Conservation (phyloP, 1,140 invertebrate genomes). For the Proctacanthus coquilletti region DNA sequence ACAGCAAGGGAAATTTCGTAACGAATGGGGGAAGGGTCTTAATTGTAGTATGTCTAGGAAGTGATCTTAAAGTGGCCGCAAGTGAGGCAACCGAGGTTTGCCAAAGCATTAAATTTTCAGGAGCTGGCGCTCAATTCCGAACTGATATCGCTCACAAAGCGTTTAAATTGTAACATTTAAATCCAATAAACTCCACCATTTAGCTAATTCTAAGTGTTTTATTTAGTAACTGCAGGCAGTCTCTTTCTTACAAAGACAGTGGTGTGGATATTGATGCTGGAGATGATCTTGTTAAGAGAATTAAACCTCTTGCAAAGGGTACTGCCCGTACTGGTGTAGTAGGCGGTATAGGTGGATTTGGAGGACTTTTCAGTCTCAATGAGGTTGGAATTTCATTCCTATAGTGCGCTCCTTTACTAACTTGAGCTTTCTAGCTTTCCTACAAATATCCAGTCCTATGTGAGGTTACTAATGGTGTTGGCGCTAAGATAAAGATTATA, state of each 20-base stretch:
- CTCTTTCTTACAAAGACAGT: conserved; percentile 76
- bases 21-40: conserved; percentile 90
- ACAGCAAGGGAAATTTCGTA: conserved; percentile 43
- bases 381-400: conserved; percentile 20
- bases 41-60: conserved; percentile 54
- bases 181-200: neutral
- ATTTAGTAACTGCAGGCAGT: conserved; percentile 24
- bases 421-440: conserved; percentile 31
- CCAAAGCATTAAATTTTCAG: conserved; percentile 60
- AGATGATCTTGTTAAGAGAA: conserved; percentile 65
- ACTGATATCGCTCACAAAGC: conserved; percentile 82
- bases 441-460: conserved; percentile 75
- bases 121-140: conserved; percentile 54
- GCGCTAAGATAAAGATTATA: conserved; percentile 86
- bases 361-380: conserved; percentile 73
- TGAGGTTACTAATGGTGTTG: conserved; percentile 82
- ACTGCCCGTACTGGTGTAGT: conserved; percentile 58
- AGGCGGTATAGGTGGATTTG: conserved; percentile 79
- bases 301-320: conserved; percentile 57
- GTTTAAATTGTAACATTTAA: conserved; percentile 53
- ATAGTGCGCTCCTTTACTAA: neutral
- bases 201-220: conserved; percentile 1
- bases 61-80: conserved; percentile 51
- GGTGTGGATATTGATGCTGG: conserved; percentile 91
- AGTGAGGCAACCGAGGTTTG: conserved; percentile 54